A percentile compares a stretch with the other conserved stretches of the same genome.
These are phyloP conservation scores for Parasteatoda lunata DNA, from an alignment of 2,888 invertebrate species.

Conservation along the genomic window DNA sequence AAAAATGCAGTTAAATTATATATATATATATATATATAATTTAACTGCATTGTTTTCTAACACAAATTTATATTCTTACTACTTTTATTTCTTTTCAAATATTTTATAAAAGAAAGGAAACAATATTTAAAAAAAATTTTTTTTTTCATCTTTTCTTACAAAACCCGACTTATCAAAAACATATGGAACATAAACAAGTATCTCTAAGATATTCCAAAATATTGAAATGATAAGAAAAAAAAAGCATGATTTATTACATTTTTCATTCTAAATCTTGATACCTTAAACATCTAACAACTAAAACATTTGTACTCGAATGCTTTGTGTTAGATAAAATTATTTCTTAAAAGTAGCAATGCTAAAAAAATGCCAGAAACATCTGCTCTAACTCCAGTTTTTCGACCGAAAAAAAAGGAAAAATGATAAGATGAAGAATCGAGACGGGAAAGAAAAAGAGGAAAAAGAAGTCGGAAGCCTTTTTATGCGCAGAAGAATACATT, in stretches of 20 bases:
- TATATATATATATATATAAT: too few relatives aligned
- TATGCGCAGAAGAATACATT: constrained; percentile 42
- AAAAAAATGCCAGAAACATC: constrained; percentile 44
- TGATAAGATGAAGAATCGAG: background rate
- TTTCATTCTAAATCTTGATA: constrained; percentile 48
- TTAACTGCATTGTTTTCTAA: too few relatives aligned
- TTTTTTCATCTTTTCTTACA: too few relatives aligned
- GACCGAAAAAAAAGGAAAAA: constrained; percentile 4
- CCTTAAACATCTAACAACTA: constrained; percentile 32
- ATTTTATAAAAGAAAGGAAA: too few relatives aligned
- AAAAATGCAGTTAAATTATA: too few relatives aligned
- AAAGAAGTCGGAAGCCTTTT: constrained; percentile 25
- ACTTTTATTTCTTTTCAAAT: too few relatives aligned
- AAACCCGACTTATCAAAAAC: too few relatives aligned
- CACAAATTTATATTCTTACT: too few relatives aligned
- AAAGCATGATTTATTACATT: constrained; percentile 40
- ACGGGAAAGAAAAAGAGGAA: background rate
- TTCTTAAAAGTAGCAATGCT: constrained; percentile 1
- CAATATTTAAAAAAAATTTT: too few relatives aligned
- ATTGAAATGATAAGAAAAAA: background rate
- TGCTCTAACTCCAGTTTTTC: constrained; percentile 33
- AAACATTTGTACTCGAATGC: constrained; percentile 29
- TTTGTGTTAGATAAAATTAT: constrained; percentile 33
- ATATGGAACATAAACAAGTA: too few relatives aligned
- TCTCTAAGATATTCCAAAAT: too few relatives aligned